Evolutionary conservation across 2,888 invertebrate genomes (phyloP), one percentile per base, ranked within the genome.

Genomic region (Tipula helvola): DNA sequence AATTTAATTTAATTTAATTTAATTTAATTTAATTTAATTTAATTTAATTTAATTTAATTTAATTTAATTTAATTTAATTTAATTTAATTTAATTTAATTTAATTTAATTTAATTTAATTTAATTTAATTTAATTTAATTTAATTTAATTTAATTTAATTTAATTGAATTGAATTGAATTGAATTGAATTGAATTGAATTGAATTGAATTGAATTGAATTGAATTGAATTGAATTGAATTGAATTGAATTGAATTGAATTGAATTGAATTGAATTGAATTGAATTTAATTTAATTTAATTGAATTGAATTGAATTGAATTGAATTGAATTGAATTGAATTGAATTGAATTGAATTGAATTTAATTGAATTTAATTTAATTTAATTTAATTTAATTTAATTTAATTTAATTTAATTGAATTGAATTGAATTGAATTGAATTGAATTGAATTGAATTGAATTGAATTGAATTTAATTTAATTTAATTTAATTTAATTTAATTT

Each of bases 371-470:
- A 86, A 16, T 83, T 86, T 36, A 86, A 84, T 87, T 87, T 0
- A 87, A 84, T 85, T 87, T 42, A 87, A 84, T 83, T 87, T n/a
- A n/a, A n/a, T 4, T 85, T n/a, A n/a, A n/a, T n/a, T n/a, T n/a
- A n/a, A n/a, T n/a, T n/a, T n/a, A n/a, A n/a, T n/a, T n/a, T n/a
- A n/a, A n/a, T n/a, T n/a, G n/a, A n/a, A n/a, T n/a, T n/a, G n/a
- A n/a, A n/a, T n/a, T n/a, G n/a, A n/a, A 12, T 87, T 87, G 88
- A 44, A 44, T 44, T 44, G 47, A 44, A 44, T 44, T 44, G 47
- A 44, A 44, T 44, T 44, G 47, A 44, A 44, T 44, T 44, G 47
- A n/a, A n/a, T n/a, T n/a, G n/a, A n/a, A n/a, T n/a, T n/a, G n/a
- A n/a, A n/a, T n/a, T n/a, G n/a, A n/a, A n/a, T n/a, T n/a, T n/a